Conservation (phyloP, 2,888 invertebrate species). For the Volucella zonaria region DNA sequence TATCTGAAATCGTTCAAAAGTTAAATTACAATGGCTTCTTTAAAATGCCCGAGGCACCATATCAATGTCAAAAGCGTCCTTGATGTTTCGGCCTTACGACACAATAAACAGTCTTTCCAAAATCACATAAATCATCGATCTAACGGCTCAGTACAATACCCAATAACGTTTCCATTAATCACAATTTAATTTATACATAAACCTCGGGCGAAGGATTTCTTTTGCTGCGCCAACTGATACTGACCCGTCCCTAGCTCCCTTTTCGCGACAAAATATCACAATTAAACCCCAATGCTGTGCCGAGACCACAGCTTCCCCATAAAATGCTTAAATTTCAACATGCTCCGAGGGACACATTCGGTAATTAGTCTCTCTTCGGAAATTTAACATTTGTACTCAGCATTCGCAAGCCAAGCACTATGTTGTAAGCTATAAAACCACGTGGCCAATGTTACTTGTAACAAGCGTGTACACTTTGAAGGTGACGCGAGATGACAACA, state of each 20-base stretch:
- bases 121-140: constrained; percentile 54
- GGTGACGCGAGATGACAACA: background rate
- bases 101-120: constrained; percentile 20
- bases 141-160: constrained; percentile 50
- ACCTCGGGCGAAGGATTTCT: constrained; percentile 27
- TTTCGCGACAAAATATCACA: constrained; percentile 34
- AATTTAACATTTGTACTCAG: constrained; percentile 36
- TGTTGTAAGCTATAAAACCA: constrained; percentile 61
- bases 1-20: too few relatives aligned
- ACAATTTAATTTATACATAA: constrained; percentile 65
- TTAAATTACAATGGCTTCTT: too few relatives aligned
- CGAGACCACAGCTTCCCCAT: constrained; percentile 45
- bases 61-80: background rate
- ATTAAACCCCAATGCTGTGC: constrained; percentile 45
- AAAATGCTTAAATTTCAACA: constrained; percentile 48
- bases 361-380: constrained; percentile 57
- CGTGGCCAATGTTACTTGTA: constrained; percentile 56
- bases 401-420: constrained; percentile 11
- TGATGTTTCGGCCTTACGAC: background rate
- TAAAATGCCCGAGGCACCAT: constrained; percentile 6
- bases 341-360: constrained; percentile 20
- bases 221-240: background rate
- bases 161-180: constrained; percentile 62
- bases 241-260: background rate
- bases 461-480: constrained; percentile 8